Evolutionary conservation across 1,140 invertebrate genomes (phyloP), one percentile per base, ranked within the genome.

Genomic region (Sweltsa coloradensis): DNA sequence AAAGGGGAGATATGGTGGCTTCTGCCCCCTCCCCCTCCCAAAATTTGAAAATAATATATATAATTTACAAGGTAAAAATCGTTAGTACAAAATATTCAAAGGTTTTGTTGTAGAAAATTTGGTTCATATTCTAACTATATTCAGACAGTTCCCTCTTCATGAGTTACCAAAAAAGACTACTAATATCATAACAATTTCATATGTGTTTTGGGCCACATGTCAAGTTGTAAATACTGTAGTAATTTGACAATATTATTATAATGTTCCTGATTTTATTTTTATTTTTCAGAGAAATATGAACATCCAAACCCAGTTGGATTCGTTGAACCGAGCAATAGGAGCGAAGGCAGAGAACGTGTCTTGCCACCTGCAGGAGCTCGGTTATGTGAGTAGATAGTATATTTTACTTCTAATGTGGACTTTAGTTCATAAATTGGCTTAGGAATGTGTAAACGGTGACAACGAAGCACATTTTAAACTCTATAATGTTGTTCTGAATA

Each of bases 301-400:
- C 53, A 59, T 78, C 3, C 66, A 67, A 49, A 69, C 66, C n/a
- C 74, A 72, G 36, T 50, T 78, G 22, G 76, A 78, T 44, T 51
- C 72, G 11, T 58, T 77, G 41, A 67, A 73, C 3, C 61, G 68
- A 4, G 65, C 66, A n/a, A 61, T 73, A 41, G 65, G 62, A 14
- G 68, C 68, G 13, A 66, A 63, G 51, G 65, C 71, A 0, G 62
- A 68, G 34, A 79, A 79, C 56, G 69, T 78, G 3, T 78, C 76
- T 0, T 79, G 77, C 55, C 73, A 78, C 18, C 78, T 79, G 75
- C 77, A 78, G 54, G 76, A 78, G 57, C 64, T 79, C 1, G 77
- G 76, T 39, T 79, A 78, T 59, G 70, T 79, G 53, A 75, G 78
- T 60, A 25, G 11, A 36, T 36, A 19, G 34, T 18, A 34, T 5